A percentile compares a stretch with the other conserved stretches of the same genome.
phyloP scores from a whole-genome alignment of 2,797 vertebrate species.

The Carcharodon carcharias region DNA sequence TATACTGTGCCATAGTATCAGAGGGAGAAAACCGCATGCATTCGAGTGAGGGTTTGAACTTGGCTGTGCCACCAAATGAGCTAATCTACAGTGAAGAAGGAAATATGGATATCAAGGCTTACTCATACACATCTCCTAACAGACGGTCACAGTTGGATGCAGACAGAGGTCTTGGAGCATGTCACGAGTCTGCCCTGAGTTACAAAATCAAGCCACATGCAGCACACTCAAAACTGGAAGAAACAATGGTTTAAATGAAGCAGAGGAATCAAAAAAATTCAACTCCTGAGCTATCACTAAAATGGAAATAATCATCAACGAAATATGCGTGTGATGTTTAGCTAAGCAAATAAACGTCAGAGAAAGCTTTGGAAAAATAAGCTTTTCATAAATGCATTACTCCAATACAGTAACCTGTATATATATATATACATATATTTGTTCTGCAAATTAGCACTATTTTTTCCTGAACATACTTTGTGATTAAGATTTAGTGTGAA shows the following conservation, averaged over 20 bases:
- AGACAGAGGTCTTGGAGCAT: neutral
- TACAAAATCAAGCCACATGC: neutral
- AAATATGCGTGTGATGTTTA: neutral
- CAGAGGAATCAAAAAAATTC: neutral
- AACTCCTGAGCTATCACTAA: neutral
- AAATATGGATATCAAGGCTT: neutral
- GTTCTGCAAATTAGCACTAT: neutral
- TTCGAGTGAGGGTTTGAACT: neutral
- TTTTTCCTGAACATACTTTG: neutral
- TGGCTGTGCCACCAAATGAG: neutral
- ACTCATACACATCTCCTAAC: neutral
- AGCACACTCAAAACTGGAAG: neutral
- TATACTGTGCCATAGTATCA: neutral
- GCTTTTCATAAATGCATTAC: neutral
- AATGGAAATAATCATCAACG: slow-evolving; percentile 1
- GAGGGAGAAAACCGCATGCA: neutral
- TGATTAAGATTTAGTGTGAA: neutral
- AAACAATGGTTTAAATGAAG: neutral
- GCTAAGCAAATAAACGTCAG: neutral
- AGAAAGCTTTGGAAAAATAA: neutral
- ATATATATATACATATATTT: neutral
- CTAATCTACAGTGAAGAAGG: neutral
- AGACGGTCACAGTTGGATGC: neutral
- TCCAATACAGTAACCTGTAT: neutral
- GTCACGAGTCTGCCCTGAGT: neutral